Conservation (phyloP, 2,113 vertebrate genomes). For the Urocolius indicus region DNA sequence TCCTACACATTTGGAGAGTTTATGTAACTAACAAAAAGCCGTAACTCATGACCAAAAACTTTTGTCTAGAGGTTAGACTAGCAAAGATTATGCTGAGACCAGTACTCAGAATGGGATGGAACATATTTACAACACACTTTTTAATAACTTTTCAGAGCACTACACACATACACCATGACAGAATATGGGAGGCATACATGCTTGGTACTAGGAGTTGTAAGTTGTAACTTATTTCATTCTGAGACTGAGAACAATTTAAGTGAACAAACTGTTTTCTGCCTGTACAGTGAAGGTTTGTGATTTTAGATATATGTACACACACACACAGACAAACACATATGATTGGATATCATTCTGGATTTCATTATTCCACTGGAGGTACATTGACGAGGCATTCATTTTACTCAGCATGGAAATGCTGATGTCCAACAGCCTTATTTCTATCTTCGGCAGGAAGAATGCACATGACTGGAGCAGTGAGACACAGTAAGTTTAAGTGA, state of each 20-base stretch:
- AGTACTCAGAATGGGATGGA: neutral
- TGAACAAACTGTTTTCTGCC: neutral
- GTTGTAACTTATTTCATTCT: neutral
- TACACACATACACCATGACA: neutral
- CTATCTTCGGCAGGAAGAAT: slow-evolving; percentile 6
- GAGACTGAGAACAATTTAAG: neutral
- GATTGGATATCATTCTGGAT: neutral
- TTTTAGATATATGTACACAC: neutral
- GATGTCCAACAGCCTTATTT: neutral
- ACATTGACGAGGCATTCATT: neutral
- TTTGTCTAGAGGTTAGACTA: neutral
- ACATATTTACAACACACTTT: neutral
- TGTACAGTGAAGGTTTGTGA: neutral
- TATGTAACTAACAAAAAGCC: neutral
- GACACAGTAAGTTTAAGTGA: neutral
- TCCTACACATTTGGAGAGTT: neutral
- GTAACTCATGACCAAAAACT: neutral
- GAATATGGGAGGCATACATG: neutral
- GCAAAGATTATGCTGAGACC: neutral
- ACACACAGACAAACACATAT: neutral
- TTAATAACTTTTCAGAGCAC: neutral
- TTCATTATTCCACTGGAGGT: neutral
- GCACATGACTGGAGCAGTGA: rapidly evolving
- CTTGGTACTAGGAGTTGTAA: neutral
- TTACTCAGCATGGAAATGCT: neutral